phyloP scores from a whole-genome alignment of 2,113 vertebrate species.

The Gasterosteus nipponicus region DNA sequence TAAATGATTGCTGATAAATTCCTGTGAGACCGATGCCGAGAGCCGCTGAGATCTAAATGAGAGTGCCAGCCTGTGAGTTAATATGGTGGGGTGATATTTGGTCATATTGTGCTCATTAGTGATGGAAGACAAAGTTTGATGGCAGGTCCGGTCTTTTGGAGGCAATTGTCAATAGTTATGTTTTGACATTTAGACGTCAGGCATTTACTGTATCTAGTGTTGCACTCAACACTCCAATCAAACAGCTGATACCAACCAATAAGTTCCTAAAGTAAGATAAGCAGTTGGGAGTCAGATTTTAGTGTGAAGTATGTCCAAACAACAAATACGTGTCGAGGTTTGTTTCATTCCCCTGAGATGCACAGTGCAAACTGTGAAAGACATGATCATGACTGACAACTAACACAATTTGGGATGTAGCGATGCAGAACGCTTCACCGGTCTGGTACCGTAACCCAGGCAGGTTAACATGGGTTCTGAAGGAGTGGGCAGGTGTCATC shows the following conservation, averaged over 20 bases:
- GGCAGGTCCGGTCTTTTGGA: conserved; percentile 26
- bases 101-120: conserved; percentile 66
- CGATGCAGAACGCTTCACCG: neutral
- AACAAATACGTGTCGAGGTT: neutral
- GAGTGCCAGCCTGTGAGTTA: conserved; percentile 48
- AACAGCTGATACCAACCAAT: neutral
- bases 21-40: conserved; percentile 64
- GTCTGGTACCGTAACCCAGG: neutral
- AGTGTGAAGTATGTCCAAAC: neutral
- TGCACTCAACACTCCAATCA: conserved; percentile 7
- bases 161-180: conserved; percentile 38
- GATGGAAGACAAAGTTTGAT: conserved; percentile 45
- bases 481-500: neutral
- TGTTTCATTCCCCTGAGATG: neutral
- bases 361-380: neutral
- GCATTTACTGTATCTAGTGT: conserved; percentile 42
- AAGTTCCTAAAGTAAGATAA: conserved; percentile 3
- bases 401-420: neutral
- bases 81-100: conserved; percentile 55
- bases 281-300: neutral
- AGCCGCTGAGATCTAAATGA: conserved; percentile 59
- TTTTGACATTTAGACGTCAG: conserved; percentile 51
- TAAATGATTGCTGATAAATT: conserved; percentile 79
- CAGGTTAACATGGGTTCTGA: neutral
- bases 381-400: neutral